These are phyloP conservation scores for Amblyopsis rosae DNA, from an alignment of 2,113 vertebrate species.

Conservation along the genomic window DNA sequence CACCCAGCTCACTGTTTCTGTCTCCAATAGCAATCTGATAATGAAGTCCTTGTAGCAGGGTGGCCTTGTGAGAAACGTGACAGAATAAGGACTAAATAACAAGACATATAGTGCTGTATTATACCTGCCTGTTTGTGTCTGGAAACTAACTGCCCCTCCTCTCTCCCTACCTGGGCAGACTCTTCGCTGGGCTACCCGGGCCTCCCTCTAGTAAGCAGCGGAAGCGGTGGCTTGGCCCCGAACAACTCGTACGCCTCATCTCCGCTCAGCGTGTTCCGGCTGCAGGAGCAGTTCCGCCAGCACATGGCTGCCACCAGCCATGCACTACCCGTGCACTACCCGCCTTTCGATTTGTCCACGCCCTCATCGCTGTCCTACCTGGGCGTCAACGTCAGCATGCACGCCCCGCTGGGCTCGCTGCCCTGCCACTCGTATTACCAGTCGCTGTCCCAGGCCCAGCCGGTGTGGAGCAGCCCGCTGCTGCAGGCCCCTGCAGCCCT, in stretches of 20 bases:
- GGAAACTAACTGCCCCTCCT: background rate
- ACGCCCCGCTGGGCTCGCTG: slow-evolving; percentile 86
- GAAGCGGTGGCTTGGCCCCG: slow-evolving; percentile 79
- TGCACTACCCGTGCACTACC: slow-evolving; percentile 83
- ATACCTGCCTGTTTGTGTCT: background rate
- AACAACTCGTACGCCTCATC: slow-evolving; percentile 96
- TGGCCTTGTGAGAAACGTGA: too few relatives aligned
- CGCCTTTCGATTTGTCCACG: slow-evolving; percentile 90
- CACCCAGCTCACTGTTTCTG: too few relatives aligned
- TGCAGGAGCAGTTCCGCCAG: slow-evolving; percentile 98
- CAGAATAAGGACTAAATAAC: too few relatives aligned
- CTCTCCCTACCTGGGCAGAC: slow-evolving; percentile 75
- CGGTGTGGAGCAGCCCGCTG: slow-evolving; percentile 92
- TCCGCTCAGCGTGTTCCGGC: slow-evolving; percentile 95
- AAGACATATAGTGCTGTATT: background rate
- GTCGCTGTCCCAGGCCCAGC: slow-evolving; percentile 93
- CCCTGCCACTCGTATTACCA: slow-evolving; percentile 99
- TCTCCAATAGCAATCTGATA: too few relatives aligned
- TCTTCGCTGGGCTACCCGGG: slow-evolving; percentile 80
- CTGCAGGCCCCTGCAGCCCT: slow-evolving; percentile 84
- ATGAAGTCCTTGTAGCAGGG: too few relatives aligned
- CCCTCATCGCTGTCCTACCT: slow-evolving; percentile 90
- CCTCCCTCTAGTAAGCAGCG: slow-evolving; percentile 78
- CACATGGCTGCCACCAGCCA: slow-evolving; percentile 99
- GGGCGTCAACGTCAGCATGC: slow-evolving; percentile 94